Base-by-base conservation (phyloP, 35 echinoderm and acorn worm species). In the Heliocidaris tuberculata region DNA sequence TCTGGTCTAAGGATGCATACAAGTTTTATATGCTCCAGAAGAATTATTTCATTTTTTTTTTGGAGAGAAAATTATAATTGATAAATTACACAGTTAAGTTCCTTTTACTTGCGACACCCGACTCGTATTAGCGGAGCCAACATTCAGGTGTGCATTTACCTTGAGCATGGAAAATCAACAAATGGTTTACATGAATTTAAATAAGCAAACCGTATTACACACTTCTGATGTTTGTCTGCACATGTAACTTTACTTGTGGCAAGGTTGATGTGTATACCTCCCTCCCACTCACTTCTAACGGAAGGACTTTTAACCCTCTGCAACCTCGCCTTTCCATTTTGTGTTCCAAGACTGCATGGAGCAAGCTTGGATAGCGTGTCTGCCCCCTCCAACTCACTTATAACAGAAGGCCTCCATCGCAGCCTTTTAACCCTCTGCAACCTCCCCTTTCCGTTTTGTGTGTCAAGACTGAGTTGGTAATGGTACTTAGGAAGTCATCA, bases 381-480 rank as follows among this genome's bases (percentile, higher is more conserved):
- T 78, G 19, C 21, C 65, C 60, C 65, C 24, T n/a, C 65, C 19
- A 78, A 27, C 6, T n/a, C 52, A 10, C 21, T 78, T 27, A 19
- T 78, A n/a, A 19, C 65, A 78, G 65, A 24, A 70, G 60, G 60
- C 4, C 17, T 42, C 3, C 35, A 42, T 42, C 3, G 35, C 35
- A 42, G 65, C 65, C 6, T 78, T 70, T 78, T 78, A 78, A 78
- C 65, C 65, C 21, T 21, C 5, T 78, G 65, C 65, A n/a, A 78
- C 65, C 65, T 78, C 65, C 65, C 65, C 27, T 19, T 78, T 78
- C 65, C 65, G 65, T 48, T 89, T 89, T 89, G 31, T 89, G 87
- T 89, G 87, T 89, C 87, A 89, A 89, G 87, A 47, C 65, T 78
- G 65, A 16, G 9, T 89, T 89, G 87, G 31, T 89, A 32, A 89